These are phyloP conservation scores for Coecobrya sp. DNA, from an alignment of 2,888 invertebrate genomes.

Conservation along the genomic window DNA sequence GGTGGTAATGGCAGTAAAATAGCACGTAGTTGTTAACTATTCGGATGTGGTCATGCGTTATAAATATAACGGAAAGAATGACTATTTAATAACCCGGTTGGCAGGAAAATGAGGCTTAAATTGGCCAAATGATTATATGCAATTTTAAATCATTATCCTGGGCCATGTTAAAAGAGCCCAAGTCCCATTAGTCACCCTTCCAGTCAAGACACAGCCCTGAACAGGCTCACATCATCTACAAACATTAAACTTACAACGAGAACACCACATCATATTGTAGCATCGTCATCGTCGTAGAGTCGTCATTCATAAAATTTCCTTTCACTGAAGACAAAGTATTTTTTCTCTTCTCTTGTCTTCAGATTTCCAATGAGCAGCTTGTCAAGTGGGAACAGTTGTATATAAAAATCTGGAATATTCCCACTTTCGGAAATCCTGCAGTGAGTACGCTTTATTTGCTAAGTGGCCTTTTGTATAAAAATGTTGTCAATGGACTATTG, in stretches of 20 bases:
- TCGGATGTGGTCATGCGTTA: conserved; percentile 86
- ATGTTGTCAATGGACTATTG: conserved; percentile 26
- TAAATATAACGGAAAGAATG: conserved; percentile 87
- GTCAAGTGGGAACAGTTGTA: conserved; percentile 48
- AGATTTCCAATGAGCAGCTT: conserved; percentile 29
- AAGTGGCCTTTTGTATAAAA: neutral
- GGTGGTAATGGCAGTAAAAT: conserved; percentile 48
- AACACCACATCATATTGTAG: conserved; percentile 63
- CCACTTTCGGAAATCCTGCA: conserved; percentile 59
- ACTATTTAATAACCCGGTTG: conserved; percentile 87
- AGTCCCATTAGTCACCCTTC: conserved; percentile 87
- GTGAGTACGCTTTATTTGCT: neutral
- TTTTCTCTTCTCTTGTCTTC: neutral
- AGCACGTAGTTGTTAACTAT: conserved; percentile 83
- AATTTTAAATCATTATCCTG: conserved; percentile 87
- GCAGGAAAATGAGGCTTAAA: conserved; percentile 87
- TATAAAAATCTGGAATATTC: conserved; percentile 9
- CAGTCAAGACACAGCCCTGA: conserved; percentile 86
- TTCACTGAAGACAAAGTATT: conserved; percentile 35
- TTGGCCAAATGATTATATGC: conserved; percentile 87
- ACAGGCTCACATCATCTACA: conserved; percentile 84
- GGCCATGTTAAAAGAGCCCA: conserved; percentile 86
- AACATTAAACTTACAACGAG: conserved; percentile 20
- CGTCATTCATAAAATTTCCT: conserved; percentile 49
- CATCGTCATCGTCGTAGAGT: conserved; percentile 23